Evolutionary conservation across 1,140 invertebrate species (phyloP), one percentile per base, ranked within the genome.

Genomic region (Oryzaephilus surinamensis): DNA sequence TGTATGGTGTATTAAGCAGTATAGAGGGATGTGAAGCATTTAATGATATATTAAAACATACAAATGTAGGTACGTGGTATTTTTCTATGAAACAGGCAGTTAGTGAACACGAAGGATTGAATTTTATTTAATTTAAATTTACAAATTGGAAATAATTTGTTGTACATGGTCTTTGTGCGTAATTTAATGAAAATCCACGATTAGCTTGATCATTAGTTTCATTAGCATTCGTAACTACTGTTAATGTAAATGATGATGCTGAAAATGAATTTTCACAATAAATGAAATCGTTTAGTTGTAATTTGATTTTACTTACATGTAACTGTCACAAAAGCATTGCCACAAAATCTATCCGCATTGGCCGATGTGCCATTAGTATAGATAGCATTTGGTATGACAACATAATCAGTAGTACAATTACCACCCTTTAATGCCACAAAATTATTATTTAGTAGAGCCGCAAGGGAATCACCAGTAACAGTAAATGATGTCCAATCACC

Each of bases 11-110:
- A 7, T 66, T 99, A 2, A 89, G 76, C 50, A 94, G 93, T 54
- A 96, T 98, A 56, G 92, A 97, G 68, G 95, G 95, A 0, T 97
- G 92, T 56, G 51, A 70, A 32, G 91, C 95, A 3, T 98, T 98
- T 60, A 64, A 82, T 52, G 95, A 98, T 59, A 65, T 88, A 14
- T 46, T 74, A 11, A 38, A 64, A n/a, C 70, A 88, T 57, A 88
- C 87, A 1, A 75, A 76, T 32, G 77, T 94, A 35, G 63, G 60
- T 6, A 41, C 26, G 0, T 62, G 60, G 58, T 63, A 60, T 46
- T 46, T 40, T 32, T 8, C 14, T 7, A 61, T 61, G 59, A 60
- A 57, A 42, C 42, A 52, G n/a, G 48, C 37, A 11, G 54, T 62
- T 4, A 29, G 34, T 28, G 34, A 11, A 14, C 36, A 44, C 17